These are phyloP conservation scores for Mus minutoides DNA, from an alignment of 2,797 vertebrate genomes.

Conservation along the genomic window DNA sequence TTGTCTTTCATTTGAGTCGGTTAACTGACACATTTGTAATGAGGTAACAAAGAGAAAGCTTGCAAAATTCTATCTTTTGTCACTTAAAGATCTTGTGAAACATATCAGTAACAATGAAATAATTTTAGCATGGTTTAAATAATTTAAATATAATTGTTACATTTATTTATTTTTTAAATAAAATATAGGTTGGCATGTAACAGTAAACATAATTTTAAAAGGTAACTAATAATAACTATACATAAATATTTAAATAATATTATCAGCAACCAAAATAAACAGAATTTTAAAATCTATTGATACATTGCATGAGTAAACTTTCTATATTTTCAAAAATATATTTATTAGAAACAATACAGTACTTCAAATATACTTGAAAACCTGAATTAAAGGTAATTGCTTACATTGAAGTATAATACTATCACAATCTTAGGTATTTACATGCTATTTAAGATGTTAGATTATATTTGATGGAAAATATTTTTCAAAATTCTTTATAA, in stretches of 20 bases:
- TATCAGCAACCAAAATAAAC: not conserved
- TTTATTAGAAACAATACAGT: not conserved
- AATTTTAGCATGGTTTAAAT: not conserved
- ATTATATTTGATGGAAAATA: not conserved
- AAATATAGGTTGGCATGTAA: not conserved
- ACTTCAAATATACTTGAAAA: not conserved
- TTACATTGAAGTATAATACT: not conserved
- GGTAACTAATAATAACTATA: not conserved
- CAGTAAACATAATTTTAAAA: not conserved
- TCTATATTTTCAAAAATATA: not conserved
- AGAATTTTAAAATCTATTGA: not conserved
- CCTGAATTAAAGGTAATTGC: not conserved
- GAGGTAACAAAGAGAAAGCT: not conserved
- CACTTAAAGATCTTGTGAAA: not conserved
- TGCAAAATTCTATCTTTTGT: not conserved
- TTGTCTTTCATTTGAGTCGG: not conserved
- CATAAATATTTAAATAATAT: not conserved
- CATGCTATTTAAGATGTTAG: not conserved
- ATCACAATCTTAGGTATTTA: too few relatives aligned
- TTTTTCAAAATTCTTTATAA: not conserved
- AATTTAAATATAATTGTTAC: not conserved
- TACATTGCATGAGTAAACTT: not conserved
- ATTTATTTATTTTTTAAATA: not conserved
- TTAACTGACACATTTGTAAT: not conserved
- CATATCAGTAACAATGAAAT: not conserved